A percentile compares a stretch with the other conserved stretches of the same genome.
These are phyloP conservation scores for Ellobium chinense DNA, from an alignment of 2,888 invertebrate species.

Conservation along the genomic window DNA sequence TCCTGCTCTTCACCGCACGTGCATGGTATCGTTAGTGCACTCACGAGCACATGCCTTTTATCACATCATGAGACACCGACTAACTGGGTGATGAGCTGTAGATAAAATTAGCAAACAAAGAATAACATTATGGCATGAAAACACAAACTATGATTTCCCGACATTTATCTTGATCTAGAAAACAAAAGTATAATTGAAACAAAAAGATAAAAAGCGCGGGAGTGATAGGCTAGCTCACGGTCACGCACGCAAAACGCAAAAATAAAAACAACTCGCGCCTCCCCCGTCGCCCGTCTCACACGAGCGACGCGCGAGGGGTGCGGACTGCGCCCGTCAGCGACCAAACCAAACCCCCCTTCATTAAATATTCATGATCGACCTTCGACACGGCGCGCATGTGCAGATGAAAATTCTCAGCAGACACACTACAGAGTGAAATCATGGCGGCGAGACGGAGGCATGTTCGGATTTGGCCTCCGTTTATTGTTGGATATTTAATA, in stretches of 20 bases:
- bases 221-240: neutral
- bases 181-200: too few relatives aligned
- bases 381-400: slow-evolving; percentile 43
- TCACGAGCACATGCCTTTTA: too few relatives aligned
- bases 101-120: too few relatives aligned
- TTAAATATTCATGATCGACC: slow-evolving; percentile 43
- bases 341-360: slow-evolving; percentile 11
- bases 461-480: slow-evolving; percentile 47
- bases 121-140: too few relatives aligned
- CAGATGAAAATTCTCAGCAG: slow-evolving; percentile 30
- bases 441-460: slow-evolving; percentile 50
- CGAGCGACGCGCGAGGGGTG: slow-evolving; percentile 14
- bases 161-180: too few relatives aligned
- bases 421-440: slow-evolving; percentile 48
- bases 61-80: too few relatives aligned
- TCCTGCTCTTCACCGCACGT: too few relatives aligned
- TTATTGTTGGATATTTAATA: slow-evolving; percentile 50
- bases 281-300: neutral
- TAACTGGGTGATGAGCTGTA: too few relatives aligned
- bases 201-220: too few relatives aligned
- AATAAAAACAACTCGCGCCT: neutral
- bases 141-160: too few relatives aligned
- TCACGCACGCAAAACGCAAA: too few relatives aligned
- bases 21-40: too few relatives aligned
- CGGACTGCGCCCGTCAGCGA: slow-evolving; percentile 21